These are phyloP conservation scores for Eupithecia insigniata DNA, from an alignment of 2,888 invertebrate genomes.

Conservation along the genomic window DNA sequence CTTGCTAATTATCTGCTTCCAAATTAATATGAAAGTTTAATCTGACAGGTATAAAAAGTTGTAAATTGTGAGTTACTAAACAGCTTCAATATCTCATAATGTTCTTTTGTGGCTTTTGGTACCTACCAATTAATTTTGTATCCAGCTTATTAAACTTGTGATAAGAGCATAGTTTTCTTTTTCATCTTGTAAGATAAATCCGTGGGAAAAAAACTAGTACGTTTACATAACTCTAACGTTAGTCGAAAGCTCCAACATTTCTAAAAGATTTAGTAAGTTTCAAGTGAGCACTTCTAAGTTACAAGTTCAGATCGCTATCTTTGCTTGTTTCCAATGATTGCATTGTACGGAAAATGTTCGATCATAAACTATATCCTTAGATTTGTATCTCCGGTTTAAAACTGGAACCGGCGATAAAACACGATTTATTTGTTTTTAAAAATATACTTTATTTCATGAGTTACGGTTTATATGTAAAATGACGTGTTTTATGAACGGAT, in stretches of 20 bases:
- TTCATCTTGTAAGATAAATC: background rate
- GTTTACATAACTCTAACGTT: background rate
- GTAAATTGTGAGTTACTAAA: background rate
- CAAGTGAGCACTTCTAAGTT: slow-evolving; percentile 7
- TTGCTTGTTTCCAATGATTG: slow-evolving; percentile 41
- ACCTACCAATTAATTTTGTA: too few relatives aligned
- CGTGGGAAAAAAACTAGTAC: background rate
- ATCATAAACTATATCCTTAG: slow-evolving; percentile 36
- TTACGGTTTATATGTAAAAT: background rate
- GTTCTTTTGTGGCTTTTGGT: background rate
- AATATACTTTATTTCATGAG: slow-evolving; percentile 5
- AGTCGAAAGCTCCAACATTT: background rate
- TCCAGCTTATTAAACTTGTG: too few relatives aligned
- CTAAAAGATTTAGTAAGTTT: background rate
- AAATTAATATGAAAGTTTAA: background rate
- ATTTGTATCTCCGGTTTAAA: slow-evolving; percentile 35
- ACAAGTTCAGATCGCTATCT: slow-evolving; percentile 24
- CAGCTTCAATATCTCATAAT: background rate
- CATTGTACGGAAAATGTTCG: slow-evolving; percentile 35
- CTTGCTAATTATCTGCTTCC: too few relatives aligned
- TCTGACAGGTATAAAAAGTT: background rate
- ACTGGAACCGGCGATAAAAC: slow-evolving; percentile 31
- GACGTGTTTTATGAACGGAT: background rate
- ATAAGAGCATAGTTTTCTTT: background rate
- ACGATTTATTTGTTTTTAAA: slow-evolving; percentile 39